Evolutionary conservation across 2,113 vertebrate species (phyloP).

Genomic region (Hippoglossus stenolepis): DNA sequence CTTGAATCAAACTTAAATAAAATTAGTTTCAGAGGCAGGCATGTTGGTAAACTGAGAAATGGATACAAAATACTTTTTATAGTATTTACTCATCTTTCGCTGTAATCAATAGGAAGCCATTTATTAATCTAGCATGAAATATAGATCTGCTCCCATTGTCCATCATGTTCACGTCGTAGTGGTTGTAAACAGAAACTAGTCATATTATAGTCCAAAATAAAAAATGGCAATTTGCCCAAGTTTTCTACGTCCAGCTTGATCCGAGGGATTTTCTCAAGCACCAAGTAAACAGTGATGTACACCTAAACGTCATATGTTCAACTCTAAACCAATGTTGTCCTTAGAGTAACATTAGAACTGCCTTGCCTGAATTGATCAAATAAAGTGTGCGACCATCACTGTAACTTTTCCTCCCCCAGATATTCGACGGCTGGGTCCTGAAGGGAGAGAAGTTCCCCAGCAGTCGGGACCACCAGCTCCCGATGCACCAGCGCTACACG

Average conservation of each 20-base stretch:
- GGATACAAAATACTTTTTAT: background rate
- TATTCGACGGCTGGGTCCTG: conserved; percentile 97
- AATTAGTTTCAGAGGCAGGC: background rate
- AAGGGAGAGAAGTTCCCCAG: conserved; percentile 97
- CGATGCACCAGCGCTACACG: conserved; percentile 86
- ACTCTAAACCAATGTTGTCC: background rate
- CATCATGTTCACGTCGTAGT: too few relatives aligned
- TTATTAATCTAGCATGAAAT: background rate
- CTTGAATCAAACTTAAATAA: background rate
- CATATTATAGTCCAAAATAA: too few relatives aligned
- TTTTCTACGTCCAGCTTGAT: too few relatives aligned
- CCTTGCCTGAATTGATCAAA: too few relatives aligned
- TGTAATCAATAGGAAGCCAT: background rate
- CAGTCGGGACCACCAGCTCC: conserved; percentile 89
- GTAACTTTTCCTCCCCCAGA: conserved; percentile 70
- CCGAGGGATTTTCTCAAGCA: too few relatives aligned
- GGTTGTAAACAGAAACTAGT: too few relatives aligned
- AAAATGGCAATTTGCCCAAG: too few relatives aligned
- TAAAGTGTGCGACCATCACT: background rate
- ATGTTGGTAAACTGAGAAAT: background rate
- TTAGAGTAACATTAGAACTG: too few relatives aligned
- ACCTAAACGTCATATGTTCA: background rate
- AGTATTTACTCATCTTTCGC: background rate
- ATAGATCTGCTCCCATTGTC: too few relatives aligned
- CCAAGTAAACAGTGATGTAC: too few relatives aligned